phyloP scores from a whole-genome alignment of 2,113 vertebrate genomes.

The Cnemophilus loriae region DNA sequence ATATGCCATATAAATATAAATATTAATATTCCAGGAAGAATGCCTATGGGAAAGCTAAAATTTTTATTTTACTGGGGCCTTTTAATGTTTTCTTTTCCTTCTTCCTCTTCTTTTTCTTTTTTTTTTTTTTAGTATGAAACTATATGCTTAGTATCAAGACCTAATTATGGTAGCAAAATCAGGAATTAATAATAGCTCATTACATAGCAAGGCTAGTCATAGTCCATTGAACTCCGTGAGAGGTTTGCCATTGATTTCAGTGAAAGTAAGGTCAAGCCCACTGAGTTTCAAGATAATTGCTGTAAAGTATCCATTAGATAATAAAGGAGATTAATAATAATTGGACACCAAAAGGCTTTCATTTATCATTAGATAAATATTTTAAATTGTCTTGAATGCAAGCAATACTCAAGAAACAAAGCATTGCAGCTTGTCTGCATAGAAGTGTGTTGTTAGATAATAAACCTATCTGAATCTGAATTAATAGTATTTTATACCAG shows the following conservation, averaged over 20 bases:
- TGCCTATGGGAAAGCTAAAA: not conserved
- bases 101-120: accelerated
- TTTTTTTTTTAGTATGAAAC: not conserved
- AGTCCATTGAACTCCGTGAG: not conserved
- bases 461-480: not conserved
- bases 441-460: not conserved
- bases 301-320: slow-evolving; percentile 1
- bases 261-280: not conserved
- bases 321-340: not conserved
- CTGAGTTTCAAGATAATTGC: slow-evolving; percentile 8
- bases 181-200: not conserved
- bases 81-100: not conserved
- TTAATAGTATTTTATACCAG: not conserved
- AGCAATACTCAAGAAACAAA: not conserved
- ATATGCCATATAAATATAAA: not conserved
- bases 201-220: not conserved
- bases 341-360: not conserved
- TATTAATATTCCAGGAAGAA: not conserved
- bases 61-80: not conserved
- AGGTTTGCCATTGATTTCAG: not conserved
- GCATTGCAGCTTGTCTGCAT: not conserved
- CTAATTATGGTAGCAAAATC: not conserved
- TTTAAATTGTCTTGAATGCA: not conserved
- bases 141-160: not conserved
- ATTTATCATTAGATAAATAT: not conserved